Evolutionary conservation across 2,888 invertebrate genomes (phyloP), one percentile per base, ranked within the genome.

Genomic region (Aspidiotus rigidus): DNA sequence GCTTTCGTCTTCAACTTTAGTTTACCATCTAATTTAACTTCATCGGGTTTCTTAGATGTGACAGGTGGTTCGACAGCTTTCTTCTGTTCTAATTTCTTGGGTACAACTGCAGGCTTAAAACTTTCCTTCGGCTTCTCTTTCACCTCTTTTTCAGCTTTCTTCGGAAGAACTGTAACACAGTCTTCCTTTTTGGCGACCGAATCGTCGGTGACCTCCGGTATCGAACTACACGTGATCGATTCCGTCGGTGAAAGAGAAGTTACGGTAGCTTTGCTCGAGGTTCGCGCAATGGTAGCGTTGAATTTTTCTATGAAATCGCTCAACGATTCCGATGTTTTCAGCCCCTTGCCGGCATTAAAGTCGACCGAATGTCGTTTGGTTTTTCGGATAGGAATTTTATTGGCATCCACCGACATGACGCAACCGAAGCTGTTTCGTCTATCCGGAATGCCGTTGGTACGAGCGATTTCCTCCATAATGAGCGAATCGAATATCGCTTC

Each of bases 321-420:
- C 49, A 66, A 44, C n/a, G 66, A 66, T 13, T 66, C 66, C 8
- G 66, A 66, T 16, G 39, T 42, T 16, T 16, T 10, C 28, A 66
- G 15, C 6, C 66, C 66, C 82, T 78, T 75, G 13, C 56, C 17
- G 40, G 61, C 69, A 62, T 39, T 44, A 2, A 69, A 44, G 44
- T 69, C 69, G 44, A 69, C 62, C 55, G 69, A 69, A 44, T 62
- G 53, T 7, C 56, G 57, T 42, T 64, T 70, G n/a, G 16, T 49
- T 15, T 72, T 63, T 40, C 59, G 57, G 7, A 28, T 40, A 7
- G n/a, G 1, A 9, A 11, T 8, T 42, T 62, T 62, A 13, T 9
- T 15, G 3, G 11, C 11, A 15, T 44, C 62, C 1, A 40, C 28
- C 15, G 44, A 39, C 7, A 53, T 13, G 60, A 16, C 28, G 16